Conservation (phyloP, 64 coral and sea anemone species). For the Catalaphyllia jardinei region DNA sequence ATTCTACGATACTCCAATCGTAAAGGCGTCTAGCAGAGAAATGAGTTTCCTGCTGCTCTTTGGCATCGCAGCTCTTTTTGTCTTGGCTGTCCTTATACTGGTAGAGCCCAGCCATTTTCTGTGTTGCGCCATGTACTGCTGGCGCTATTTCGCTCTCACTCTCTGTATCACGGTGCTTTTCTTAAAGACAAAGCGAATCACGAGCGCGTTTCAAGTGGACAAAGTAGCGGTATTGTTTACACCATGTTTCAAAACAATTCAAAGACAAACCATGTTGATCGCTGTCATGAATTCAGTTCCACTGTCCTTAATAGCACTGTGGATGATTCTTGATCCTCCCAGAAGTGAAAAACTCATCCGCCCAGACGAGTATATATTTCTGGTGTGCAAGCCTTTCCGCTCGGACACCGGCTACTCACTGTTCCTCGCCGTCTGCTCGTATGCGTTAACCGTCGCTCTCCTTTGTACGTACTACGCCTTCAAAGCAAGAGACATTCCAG, state of each 20-base stretch:
- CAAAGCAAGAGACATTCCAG: slow-evolving; percentile 64
- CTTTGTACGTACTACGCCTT: slow-evolving; percentile 71
- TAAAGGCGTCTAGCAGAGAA: slow-evolving; percentile 76
- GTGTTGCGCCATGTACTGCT: slow-evolving; percentile 12
- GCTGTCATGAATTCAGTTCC: neutral
- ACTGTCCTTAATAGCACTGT: slow-evolving; percentile 1
- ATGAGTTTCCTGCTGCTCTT: slow-evolving; percentile 59
- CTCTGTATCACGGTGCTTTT: slow-evolving; percentile 43
- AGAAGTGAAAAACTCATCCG: slow-evolving; percentile 25
- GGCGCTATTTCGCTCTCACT: slow-evolving; percentile 48
- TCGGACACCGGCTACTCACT: neutral
- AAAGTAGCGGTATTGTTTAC: slow-evolving; percentile 16
- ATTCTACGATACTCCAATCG: slow-evolving; percentile 70
- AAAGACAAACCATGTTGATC: slow-evolving; percentile 3
- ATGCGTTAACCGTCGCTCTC: slow-evolving; percentile 10
- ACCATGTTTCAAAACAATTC: slow-evolving; percentile 39
- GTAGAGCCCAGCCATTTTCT: slow-evolving; percentile 26
- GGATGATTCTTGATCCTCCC: slow-evolving; percentile 54
- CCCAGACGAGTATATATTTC: slow-evolving; percentile 48
- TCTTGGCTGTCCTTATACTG: slow-evolving; percentile 56
- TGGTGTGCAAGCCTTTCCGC: slow-evolving; percentile 44
- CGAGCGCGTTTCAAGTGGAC: slow-evolving; percentile 50
- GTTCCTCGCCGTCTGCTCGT: slow-evolving; percentile 32
- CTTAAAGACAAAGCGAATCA: slow-evolving; percentile 72
- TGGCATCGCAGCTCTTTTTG: slow-evolving; percentile 48